A percentile compares a stretch with the other conserved stretches of the same genome.
These are phyloP conservation scores for Lagodon rhomboides DNA, from an alignment of 2,797 vertebrate genomes.

Conservation along the genomic window DNA sequence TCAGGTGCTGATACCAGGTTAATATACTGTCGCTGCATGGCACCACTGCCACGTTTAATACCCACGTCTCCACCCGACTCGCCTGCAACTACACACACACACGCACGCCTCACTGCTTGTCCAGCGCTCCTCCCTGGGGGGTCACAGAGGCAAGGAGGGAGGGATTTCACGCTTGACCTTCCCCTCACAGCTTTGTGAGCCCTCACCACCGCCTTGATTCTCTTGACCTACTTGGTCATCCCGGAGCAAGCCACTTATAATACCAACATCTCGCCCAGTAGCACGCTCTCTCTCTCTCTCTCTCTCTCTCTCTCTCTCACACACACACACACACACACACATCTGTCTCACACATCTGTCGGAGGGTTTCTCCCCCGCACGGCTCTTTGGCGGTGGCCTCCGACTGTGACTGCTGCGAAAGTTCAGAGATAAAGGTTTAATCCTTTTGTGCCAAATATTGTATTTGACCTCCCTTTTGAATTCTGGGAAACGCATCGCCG, in stretches of 20 bases:
- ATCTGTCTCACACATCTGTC: constrained; percentile 67
- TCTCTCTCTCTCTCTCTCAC: neutral
- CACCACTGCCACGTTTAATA: constrained; percentile 20
- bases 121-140: constrained; percentile 75
- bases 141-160: constrained; percentile 69
- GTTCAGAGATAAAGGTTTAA: constrained; percentile 70
- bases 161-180: constrained; percentile 88
- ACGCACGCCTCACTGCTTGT: constrained; percentile 52
- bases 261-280: constrained; percentile 76
- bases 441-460: constrained; percentile 61
- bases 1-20: constrained; percentile 22
- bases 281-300: constrained; percentile 38
- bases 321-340: constrained; percentile 33
- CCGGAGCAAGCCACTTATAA: constrained; percentile 86
- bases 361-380: constrained; percentile 23
- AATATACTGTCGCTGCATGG: constrained; percentile 13
- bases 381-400: constrained; percentile 23
- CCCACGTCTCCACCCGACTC: constrained; percentile 32
- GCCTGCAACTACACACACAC: constrained; percentile 37
- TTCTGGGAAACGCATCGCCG: constrained; percentile 45
- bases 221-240: constrained; percentile 89
- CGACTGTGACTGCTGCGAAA: constrained; percentile 51
- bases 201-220: constrained; percentile 85
- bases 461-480: constrained; percentile 39
- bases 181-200: constrained; percentile 84